Percentiles rank a stretch among this genome's conserved stretches.
Evolutionary conservation across 2,888 invertebrate species (phyloP).

Genomic region (Criorhina ranunculi): DNA sequence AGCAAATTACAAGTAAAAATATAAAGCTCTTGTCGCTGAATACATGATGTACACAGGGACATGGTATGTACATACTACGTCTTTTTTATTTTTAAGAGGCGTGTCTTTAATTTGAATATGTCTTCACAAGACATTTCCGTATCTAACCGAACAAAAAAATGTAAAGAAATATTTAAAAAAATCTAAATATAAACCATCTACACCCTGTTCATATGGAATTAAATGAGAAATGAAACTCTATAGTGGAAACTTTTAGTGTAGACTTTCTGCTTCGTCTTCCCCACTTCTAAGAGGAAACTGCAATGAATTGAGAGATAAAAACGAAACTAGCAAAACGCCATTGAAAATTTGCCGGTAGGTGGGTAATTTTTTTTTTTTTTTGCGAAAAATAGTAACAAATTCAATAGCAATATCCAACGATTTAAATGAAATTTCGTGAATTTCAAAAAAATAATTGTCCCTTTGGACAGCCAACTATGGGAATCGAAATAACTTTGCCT

Average conservation of each 20-base stretch:
- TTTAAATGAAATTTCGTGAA: not conserved
- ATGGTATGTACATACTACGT: no score
- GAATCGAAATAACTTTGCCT: slow-evolving; percentile 27
- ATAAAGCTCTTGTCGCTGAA: not conserved
- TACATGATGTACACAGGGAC: not conserved
- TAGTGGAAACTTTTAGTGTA: slow-evolving; percentile 21
- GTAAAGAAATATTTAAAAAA: not conserved
- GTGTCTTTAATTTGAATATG: no score
- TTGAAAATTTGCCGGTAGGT: slow-evolving; percentile 16
- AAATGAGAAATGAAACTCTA: slow-evolving; percentile 57
- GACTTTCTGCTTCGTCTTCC: no score
- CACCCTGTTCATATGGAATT: slow-evolving; percentile 56
- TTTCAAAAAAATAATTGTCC: not conserved
- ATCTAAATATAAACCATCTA: slow-evolving; percentile 47
- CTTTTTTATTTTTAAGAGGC: no score
- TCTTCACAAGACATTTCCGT: not conserved
- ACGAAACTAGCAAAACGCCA: slow-evolving; percentile 4
- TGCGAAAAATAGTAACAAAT: slow-evolving; percentile 5
- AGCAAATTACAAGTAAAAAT: not conserved
- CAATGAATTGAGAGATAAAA: slow-evolving; percentile 1
- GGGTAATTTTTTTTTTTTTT: not conserved
- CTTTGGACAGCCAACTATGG: not conserved
- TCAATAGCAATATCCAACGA: not conserved
- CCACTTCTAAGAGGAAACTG: not conserved
- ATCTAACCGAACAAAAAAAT: not conserved